phyloP scores from a whole-genome alignment of 2,797 vertebrate genomes.

The Mycteria americana region DNA sequence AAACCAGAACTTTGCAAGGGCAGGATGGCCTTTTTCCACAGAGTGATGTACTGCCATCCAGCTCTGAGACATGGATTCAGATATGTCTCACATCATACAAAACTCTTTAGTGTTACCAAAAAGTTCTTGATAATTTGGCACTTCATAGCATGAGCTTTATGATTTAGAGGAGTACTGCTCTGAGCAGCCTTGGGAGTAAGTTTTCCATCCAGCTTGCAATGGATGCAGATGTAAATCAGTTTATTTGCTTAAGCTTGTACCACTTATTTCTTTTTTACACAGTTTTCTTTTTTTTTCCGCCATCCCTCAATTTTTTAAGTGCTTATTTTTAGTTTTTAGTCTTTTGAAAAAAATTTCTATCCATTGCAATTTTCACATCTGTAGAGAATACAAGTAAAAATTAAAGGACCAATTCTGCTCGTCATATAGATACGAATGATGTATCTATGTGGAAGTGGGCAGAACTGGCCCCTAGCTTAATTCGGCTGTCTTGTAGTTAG shows the following conservation, averaged over 20 bases:
- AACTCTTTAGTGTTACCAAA: background rate
- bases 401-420: background rate
- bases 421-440: background rate
- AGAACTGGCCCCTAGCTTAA: background rate
- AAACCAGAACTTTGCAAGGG: conserved; percentile 4
- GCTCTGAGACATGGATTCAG: background rate
- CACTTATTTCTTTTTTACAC: background rate
- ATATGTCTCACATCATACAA: conserved; percentile 4
- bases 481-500: background rate
- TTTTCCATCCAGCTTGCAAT: conserved; percentile 41
- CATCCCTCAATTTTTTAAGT: conserved; percentile 31
- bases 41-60: background rate
- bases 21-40: background rate
- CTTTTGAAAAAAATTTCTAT: background rate
- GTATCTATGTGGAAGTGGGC: background rate
- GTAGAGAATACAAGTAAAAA: background rate
- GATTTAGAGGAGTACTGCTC: background rate
- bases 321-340: conserved; percentile 22
- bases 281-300: background rate
- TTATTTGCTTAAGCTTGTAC: conserved; percentile 49
- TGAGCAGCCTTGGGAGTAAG: conserved; percentile 1
- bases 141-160: conserved; percentile 4
- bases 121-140: conserved; percentile 20
- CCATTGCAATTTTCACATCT: background rate
- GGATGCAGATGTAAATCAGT: background rate